Conservation (phyloP, 2,797 vertebrate genomes). For the Gymnoscopelus microlampas region DNA sequence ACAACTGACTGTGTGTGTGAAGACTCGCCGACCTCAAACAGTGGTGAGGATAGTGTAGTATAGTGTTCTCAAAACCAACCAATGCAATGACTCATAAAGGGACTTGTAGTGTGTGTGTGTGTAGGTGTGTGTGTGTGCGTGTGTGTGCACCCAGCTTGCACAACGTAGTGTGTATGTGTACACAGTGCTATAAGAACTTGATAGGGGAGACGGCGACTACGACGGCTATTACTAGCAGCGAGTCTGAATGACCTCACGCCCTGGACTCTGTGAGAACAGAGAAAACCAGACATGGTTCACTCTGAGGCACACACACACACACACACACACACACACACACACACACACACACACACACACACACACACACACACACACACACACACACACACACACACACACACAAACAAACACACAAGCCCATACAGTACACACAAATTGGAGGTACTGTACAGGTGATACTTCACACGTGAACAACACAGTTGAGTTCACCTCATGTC, state of each 20-base stretch:
- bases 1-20: background rate
- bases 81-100: slow-evolving; percentile 63
- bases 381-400: slow-evolving; percentile 27
- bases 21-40: slow-evolving; percentile 31
- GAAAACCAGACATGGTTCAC: slow-evolving; percentile 61
- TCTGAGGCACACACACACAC: slow-evolving; percentile 49
- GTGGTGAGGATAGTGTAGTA: slow-evolving; percentile 34
- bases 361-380: slow-evolving; percentile 28
- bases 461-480: slow-evolving; percentile 39
- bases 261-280: slow-evolving; percentile 62
- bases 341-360: slow-evolving; percentile 27
- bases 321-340: slow-evolving; percentile 28
- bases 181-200: slow-evolving; percentile 28
- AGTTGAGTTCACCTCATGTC: too few species aligned
- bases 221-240: slow-evolving; percentile 57
- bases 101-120: slow-evolving; percentile 22
- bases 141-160: too few species aligned
- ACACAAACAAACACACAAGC: background rate
- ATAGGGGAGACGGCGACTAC: slow-evolving; percentile 29
- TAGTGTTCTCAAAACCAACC: slow-evolving; percentile 51
- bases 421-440: background rate
- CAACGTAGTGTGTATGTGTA: background rate
- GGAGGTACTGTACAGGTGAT: slow-evolving; percentile 14
- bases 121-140: too few species aligned
- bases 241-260: slow-evolving; percentile 30